Base-by-base conservation (phyloP, 2,888 invertebrate genomes). In the Sarcophaga rosellei region DNA sequence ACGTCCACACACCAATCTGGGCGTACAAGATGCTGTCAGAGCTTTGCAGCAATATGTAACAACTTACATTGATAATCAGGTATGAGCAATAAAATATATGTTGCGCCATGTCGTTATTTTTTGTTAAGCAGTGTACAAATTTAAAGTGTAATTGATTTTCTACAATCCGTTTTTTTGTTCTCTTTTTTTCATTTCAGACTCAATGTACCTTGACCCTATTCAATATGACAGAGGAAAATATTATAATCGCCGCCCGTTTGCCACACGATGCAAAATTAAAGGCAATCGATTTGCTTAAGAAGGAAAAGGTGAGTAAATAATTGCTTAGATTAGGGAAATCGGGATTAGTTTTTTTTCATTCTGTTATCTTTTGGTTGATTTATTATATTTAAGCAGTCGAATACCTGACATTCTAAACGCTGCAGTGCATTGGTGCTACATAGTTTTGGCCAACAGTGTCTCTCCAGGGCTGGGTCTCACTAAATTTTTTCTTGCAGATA, bases 221-320 rank as follows among this genome's bases (percentile, higher is more conserved):
- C 94, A 97, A 97, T 92, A 95, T 97, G 90, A 97, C 97, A 89
- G 96, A 96, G 89, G 97, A 98, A 93, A 98, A 98, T 93, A 96
- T 97, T 87, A 97, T 98, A 90, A 96, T 98, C 90, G 96, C 96
- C 35, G 98, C 97, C 65, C 95, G 96, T 91, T 94, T 96, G 88
- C 95, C 96, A 35, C 95, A 96, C 90, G 94, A 94, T 83, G 94
- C 95, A 62, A 95, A 94, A 90, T 94, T 95, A 45, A 95, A 95
- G 89, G 95, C 96, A 47, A 94, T 96, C 89, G 95, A 95, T 89
- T 93, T 96, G 89, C 93, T 96, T 79, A 94, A 95, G 88, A 95
- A 95, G 91, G 96, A 96, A 91, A 96, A 96, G 95, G 97, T 96
- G 94, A 91, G 88, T 47, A 17, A 53, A 2, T 15, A 53, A 53